Evolutionary conservation across 1,140 invertebrate species (phyloP).

Genomic region (Hirudo medicinalis): DNA sequence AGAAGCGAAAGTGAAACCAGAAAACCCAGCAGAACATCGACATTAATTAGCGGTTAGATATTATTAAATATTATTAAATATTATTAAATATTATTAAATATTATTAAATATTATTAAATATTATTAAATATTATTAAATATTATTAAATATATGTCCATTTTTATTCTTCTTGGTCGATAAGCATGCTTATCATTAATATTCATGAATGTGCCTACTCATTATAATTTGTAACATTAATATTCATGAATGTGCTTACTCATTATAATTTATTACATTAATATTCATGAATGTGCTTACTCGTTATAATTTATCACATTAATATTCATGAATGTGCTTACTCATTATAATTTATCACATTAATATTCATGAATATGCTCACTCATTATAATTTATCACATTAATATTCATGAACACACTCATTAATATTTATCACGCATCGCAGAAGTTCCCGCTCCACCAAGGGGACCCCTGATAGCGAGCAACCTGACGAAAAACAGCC

Average conservation of each 20-base stretch:
- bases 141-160: conserved; percentile 6
- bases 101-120: not conserved
- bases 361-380: no score
- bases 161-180: no score
- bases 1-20: no score
- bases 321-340: no score
- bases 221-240: no score
- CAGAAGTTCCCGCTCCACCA: conserved; percentile 73
- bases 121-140: not conserved
- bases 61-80: not conserved
- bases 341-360: no score
- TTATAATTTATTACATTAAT: no score
- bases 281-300: no score
- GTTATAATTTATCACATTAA: not conserved
- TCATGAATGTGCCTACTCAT: no score
- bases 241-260: no score
- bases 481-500: conserved; percentile 83
- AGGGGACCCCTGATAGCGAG: conserved; percentile 80
- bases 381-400: not conserved
- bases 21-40: no score
- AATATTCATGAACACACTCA: not conserved
- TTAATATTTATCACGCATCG: conserved; percentile 25
- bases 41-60: no score
- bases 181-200: not conserved
- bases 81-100: not conserved